Evolutionary conservation across 2,888 invertebrate species (phyloP), one percentile per base, ranked within the genome.

Genomic region (Melinaea marsaeus): DNA sequence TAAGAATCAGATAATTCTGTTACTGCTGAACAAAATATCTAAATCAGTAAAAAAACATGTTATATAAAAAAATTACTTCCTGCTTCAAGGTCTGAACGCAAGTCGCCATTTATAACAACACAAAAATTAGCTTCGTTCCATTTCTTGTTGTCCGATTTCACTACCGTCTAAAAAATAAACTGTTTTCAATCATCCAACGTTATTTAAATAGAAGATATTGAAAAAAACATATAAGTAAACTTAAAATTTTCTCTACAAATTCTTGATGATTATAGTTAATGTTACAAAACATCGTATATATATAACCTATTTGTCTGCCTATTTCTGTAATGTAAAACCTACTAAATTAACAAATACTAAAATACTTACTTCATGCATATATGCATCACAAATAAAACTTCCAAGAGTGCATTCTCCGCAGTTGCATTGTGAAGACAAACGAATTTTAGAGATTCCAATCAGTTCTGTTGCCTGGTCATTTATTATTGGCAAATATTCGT

Each of bases 121-220:
- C 93, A 94, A 59, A 95, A 92, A 7, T 95, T 92, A 0, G 93
- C 95, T 63, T 92, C 91, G 2, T 94, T 92, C 95, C 95, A 95
- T 37, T 84, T 85, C 3, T 79, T 75, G 4, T 86, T 83, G 60
- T 89, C 88, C 9, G 91, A 87, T 72, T 75, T 79, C 0, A 86
- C 77, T 55, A 92, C 74, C 46, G 85, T 91, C 94, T 94, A 69
- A 55, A 75, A 73, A 22, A 45, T 63, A 54, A 42, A n/a, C 11
- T 46, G 9, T 32, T 32, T 2, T 32, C 0, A 32, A 6, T 42
- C 3, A 42, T 42, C 42, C 3, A 42, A 42, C 42, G 11, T 9
- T 9, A 9, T 9, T 42, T 9, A 7, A 9, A 42, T 42, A 22
- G 22, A 22, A 22, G 22, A 22, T 1, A 22, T 22, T 22, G 22